Base-by-base conservation (phyloP, 1,140 invertebrate species). In the Camponotus vicinus region DNA sequence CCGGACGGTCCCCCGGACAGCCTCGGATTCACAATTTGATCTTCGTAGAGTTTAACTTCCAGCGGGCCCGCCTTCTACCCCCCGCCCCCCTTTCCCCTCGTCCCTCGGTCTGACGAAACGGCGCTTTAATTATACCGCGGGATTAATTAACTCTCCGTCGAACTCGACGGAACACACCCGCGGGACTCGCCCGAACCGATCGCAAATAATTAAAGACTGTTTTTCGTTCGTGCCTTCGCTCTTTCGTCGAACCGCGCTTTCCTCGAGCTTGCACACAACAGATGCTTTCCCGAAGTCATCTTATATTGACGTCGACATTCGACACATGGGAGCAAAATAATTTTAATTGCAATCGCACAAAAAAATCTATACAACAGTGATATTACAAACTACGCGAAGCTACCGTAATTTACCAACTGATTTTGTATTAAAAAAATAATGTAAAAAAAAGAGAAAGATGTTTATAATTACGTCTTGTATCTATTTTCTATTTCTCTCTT, bases 91-190 rank as follows among this genome's bases (percentile, higher is more conserved):
- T 27, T 42, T 61, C 71, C 34, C 13, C 40, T 49, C 15, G 7
- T n/a, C n/a, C n/a, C 15, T 59, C 73, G 71, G 71, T 27, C 42
- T 18, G 63, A 86, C 92, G 93, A 92, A 93, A 90, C 92, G 93
- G 92, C 92, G 93, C 91, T 95, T 95, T 93, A 94, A 95, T 95
- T 95, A 94, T 93, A 94, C 89, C 86, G 84, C 85, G 86, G 80
- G 92, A 92, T 92, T 92, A 93, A 93, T 93, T 93, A 93, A 92
- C 91, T 92, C 91, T 92, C 89, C 90, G 89, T 93, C 91, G 91
- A 92, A 93, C 79, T 90, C 87, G 75, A 85, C 83, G 76, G 86
- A 87, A 89, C 88, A 75, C 64, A 71, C 42, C 69, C 66, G 21
- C 84, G 57, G 57, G 77, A 91, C 85, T 73, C 78, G 37, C 52